Evolutionary conservation across 1,140 invertebrate genomes (phyloP), one percentile per base, ranked within the genome.

Genomic region (Saccostrea cuccullata): DNA sequence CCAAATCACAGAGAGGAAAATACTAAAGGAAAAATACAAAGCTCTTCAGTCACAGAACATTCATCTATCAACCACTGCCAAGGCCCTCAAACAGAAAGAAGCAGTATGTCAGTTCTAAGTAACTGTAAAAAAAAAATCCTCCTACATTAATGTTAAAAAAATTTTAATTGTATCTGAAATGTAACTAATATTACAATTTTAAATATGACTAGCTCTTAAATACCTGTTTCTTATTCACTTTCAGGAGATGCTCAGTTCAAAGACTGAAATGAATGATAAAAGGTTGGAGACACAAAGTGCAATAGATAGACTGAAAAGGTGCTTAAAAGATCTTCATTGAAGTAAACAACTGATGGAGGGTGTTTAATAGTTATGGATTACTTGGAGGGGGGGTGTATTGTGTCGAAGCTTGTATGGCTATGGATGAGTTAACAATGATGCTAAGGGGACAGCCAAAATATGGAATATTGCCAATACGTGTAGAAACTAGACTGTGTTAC

Each of bases 11-110:
- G 94, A 95, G 84, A 89, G 89, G 86, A 83, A 91, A 20, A 82
- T 94, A 67, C 86, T 94, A 40, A 55, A 87, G 23, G 94, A 94
- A 12, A 84, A 92, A 70, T 94, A 91, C 88, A 89, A 90, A 12
- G 89, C 91, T 23, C 88, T 94, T 47, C 88, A 91, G 67, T 85
- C 89, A 36, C 91, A 93, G 40, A 93, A 94, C 86, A 82, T 88
- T 55, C 91, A 93, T 82, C 90, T 95, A 47, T 92, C 92, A 64
- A 92, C 87, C 86, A 91, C 86, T 47, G 92, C 93, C 9, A 91
- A 94, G 36, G 86, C 87, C 84, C 89, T 94, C 15, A 92, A 89
- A 70, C 90, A 89, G 40, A 91, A 90, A 87, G 92, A 94, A 91
- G 88, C 92, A 89, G 94, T 95, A 90, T 90, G 93, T 92, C 70